Evolutionary conservation across 2,113 vertebrate species (phyloP).

Genomic region (Eulemur rufifrons): DNA sequence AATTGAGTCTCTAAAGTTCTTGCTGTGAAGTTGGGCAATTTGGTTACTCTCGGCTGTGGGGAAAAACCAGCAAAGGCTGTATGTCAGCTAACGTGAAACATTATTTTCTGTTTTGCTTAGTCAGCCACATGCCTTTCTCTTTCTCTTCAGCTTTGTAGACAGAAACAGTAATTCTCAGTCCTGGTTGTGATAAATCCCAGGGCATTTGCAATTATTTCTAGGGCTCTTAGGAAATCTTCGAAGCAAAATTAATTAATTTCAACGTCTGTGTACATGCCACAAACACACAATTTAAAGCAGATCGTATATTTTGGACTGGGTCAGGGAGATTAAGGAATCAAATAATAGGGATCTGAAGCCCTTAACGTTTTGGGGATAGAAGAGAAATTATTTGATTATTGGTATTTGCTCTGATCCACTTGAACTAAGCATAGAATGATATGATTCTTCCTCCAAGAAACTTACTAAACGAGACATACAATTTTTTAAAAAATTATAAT

Average conservation of each 20-base stretch:
- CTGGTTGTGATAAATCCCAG: not conserved
- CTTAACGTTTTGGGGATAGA: not conserved
- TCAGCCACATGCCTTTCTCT: not conserved
- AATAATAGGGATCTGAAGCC: not conserved
- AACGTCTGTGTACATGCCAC: not conserved
- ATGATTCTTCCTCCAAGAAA: not conserved
- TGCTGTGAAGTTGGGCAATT: not conserved
- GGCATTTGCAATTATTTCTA: not conserved
- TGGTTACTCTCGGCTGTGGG: not conserved
- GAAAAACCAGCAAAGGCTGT: not conserved
- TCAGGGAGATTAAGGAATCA: not conserved
- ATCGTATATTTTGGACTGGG: not conserved
- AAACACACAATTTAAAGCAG: constrained; percentile 4
- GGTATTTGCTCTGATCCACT: not conserved
- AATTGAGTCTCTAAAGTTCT: not conserved
- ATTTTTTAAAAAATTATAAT: not conserved
- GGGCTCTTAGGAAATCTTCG: not conserved
- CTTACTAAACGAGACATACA: not conserved
- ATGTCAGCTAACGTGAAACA: not conserved
- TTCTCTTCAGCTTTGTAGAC: not conserved
- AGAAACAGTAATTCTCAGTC: not conserved
- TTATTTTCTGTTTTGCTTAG: not conserved
- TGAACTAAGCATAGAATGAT: not conserved
- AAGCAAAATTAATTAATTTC: constrained; percentile 2
- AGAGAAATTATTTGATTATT: not conserved